Conservation (phyloP, 2,797 vertebrate species). For the Vespertilio murinus region DNA sequence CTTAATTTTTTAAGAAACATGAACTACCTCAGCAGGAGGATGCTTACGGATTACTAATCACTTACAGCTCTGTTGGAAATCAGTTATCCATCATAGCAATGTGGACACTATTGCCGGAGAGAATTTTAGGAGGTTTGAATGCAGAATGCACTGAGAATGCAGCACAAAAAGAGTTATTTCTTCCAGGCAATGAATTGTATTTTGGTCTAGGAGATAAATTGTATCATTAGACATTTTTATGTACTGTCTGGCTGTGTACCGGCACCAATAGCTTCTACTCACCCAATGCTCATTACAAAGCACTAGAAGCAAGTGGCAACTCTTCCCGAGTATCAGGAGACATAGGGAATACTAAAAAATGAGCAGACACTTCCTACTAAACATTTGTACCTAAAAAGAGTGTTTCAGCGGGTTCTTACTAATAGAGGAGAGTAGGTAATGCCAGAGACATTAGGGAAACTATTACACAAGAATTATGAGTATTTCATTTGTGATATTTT, state of each 20-base stretch:
- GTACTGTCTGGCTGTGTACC: slow-evolving; percentile 46
- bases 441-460: neutral
- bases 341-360: neutral
- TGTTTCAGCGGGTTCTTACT: neutral
- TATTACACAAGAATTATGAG: neutral
- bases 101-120: neutral
- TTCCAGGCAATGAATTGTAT: slow-evolving; percentile 43
- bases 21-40: slow-evolving; percentile 54
- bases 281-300: neutral
- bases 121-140: slow-evolving; percentile 56
- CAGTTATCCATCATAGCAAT: slow-evolving; percentile 56
- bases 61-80: slow-evolving; percentile 53
- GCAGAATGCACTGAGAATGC: neutral
- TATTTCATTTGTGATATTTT: neutral
- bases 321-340: neutral
- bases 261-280: slow-evolving; percentile 12
- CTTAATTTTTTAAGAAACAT: slow-evolving; percentile 57
- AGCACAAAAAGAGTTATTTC: slow-evolving; percentile 52
- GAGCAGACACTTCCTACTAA: neutral
- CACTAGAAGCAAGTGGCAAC: neutral
- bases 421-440: neutral
- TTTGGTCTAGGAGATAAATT: slow-evolving; percentile 63
- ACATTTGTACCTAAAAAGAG: neutral
- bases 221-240: slow-evolving; percentile 64
- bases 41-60: slow-evolving; percentile 73